Evolutionary conservation across 64 coral and sea anemone species (phyloP).

Genomic region (Pachyseris speciosa): DNA sequence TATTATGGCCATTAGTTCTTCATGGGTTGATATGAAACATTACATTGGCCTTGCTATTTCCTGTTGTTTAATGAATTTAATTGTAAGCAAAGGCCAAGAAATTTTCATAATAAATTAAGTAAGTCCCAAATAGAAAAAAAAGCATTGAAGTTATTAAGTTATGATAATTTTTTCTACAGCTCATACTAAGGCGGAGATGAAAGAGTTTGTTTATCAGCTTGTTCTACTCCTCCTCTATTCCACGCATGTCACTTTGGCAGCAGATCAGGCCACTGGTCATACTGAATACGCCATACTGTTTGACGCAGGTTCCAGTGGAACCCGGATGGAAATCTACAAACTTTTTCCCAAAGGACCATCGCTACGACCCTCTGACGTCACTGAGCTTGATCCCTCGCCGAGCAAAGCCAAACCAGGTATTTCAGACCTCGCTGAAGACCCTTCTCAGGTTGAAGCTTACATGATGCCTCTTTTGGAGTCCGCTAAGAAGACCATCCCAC

Average conservation of each 20-base stretch:
- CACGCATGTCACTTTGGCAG: neutral
- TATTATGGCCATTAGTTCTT: no score
- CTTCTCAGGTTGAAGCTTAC: conserved; percentile 1
- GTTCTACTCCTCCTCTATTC: neutral
- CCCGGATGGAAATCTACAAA: conserved; percentile 36
- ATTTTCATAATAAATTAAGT: no score
- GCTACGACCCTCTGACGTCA: conserved; percentile 1
- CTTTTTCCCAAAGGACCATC: neutral
- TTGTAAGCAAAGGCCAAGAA: no score
- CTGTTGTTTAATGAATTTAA: no score
- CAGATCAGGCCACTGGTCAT: neutral
- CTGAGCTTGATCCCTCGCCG: neutral
- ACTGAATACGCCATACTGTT: conserved; percentile 57
- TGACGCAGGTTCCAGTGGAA: conserved; percentile 55
- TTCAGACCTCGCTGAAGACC: neutral
- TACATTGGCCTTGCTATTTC: no score
- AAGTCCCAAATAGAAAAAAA: no score
- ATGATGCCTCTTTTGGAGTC: conserved; percentile 31
- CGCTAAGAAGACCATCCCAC: conserved; percentile 32
- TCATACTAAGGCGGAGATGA: neutral
- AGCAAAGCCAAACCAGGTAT: conserved; percentile 28
- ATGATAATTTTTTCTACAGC: neutral
- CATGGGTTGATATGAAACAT: no score
- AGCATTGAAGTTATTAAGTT: neutral
- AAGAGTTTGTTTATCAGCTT: neutral